Evolutionary conservation across 2,888 invertebrate genomes (phyloP).

Genomic region (Tetranychus truncatus): DNA sequence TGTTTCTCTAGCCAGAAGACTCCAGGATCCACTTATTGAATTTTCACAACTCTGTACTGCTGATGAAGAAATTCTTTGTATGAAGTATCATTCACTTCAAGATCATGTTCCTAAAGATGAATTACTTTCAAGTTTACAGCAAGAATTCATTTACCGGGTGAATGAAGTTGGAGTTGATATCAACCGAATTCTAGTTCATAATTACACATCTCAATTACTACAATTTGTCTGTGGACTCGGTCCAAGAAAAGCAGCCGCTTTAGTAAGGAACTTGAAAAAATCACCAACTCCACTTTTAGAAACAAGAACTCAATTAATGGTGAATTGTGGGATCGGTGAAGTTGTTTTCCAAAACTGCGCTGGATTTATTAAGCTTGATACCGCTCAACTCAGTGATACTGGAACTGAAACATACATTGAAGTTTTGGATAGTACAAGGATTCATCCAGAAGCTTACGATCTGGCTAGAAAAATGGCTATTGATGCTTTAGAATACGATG

Average conservation of each 20-base stretch:
- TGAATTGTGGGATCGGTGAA: slow-evolving; percentile 88
- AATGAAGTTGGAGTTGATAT: slow-evolving; percentile 97
- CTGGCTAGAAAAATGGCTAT: slow-evolving; percentile 99
- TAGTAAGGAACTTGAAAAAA: slow-evolving; percentile 22
- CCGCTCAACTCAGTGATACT: slow-evolving; percentile 67
- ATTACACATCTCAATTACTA: slow-evolving; percentile 66
- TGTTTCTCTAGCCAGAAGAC: slow-evolving; percentile 67
- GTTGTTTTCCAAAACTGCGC: slow-evolving; percentile 97
- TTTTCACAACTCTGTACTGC: slow-evolving; percentile 85
- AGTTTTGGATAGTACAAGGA: slow-evolving; percentile 86
- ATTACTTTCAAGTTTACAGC: slow-evolving; percentile 57
- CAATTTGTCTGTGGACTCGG: slow-evolving; percentile 96
- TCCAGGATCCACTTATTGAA: slow-evolving; percentile 90
- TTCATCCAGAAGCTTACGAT: slow-evolving; percentile 97
- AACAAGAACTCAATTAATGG: slow-evolving; percentile 84
- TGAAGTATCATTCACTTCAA: slow-evolving; percentile 70
- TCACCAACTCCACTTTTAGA: slow-evolving; percentile 40
- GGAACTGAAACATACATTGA: slow-evolving; percentile 85
- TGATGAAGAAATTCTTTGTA: slow-evolving; percentile 87
- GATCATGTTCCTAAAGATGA: slow-evolving; percentile 53
- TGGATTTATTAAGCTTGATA: slow-evolving; percentile 96
- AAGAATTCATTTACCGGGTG: slow-evolving; percentile 77
- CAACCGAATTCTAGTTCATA: slow-evolving; percentile 71
- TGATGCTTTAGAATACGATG: slow-evolving; percentile 88
- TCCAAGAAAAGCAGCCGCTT: slow-evolving; percentile 67